Evolutionary conservation across 2,888 invertebrate genomes (phyloP).

Genomic region (Ochropleura leucogaster): DNA sequence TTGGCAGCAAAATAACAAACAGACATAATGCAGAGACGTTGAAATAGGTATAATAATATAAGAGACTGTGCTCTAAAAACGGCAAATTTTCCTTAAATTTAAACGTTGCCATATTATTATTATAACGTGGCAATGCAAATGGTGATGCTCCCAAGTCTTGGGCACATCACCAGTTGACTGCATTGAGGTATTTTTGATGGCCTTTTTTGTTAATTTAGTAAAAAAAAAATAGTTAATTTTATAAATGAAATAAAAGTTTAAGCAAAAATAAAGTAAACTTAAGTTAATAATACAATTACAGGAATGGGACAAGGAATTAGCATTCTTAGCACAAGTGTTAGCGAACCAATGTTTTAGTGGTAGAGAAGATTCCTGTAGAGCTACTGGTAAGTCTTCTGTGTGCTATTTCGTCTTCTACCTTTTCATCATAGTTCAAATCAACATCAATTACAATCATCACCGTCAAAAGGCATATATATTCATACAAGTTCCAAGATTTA

Average conservation of each 20-base stretch:
- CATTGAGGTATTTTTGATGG: too few relatives aligned
- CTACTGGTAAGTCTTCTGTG: slow-evolving; percentile 25
- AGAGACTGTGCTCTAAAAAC: background rate
- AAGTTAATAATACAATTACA: slow-evolving; percentile 20
- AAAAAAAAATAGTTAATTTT: too few relatives aligned
- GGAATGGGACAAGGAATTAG: slow-evolving; percentile 54
- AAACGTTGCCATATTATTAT: too few relatives aligned
- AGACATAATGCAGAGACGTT: background rate
- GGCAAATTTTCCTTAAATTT: background rate
- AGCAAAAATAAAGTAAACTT: background rate
- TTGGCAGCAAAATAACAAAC: too few relatives aligned
- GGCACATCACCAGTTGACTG: too few relatives aligned
- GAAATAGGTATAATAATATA: background rate
- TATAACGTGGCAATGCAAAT: too few relatives aligned
- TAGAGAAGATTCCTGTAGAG: slow-evolving; percentile 27
- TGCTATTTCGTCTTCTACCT: too few relatives aligned
- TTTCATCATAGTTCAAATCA: background rate
- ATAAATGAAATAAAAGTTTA: background rate
- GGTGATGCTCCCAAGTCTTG: too few relatives aligned
- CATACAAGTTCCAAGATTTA: background rate
- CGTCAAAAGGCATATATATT: background rate
- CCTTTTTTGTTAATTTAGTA: too few relatives aligned
- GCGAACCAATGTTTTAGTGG: slow-evolving; percentile 48
- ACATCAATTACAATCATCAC: too few relatives aligned
- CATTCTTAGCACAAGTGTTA: slow-evolving; percentile 46